Evolutionary conservation across 1,140 invertebrate genomes (phyloP).

Genomic region (Eubasilissa regina): DNA sequence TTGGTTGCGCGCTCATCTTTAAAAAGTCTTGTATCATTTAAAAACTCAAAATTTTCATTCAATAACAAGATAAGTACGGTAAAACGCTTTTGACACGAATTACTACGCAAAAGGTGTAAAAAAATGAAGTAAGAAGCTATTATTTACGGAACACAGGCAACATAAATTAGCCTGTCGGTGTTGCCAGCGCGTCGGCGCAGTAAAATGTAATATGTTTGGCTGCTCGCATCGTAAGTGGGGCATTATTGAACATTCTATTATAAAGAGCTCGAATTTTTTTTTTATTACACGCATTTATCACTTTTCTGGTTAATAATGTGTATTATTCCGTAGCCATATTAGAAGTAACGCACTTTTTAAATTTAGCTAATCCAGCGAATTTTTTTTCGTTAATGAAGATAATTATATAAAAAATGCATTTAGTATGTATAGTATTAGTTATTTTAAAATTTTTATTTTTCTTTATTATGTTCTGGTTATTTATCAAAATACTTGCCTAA

Average conservation of each 20-base stretch:
- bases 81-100: conserved; percentile 1
- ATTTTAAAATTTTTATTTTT: not conserved
- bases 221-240: not conserved
- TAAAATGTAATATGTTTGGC: not conserved
- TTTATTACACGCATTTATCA: not conserved
- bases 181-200: not conserved
- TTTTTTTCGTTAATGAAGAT: not conserved
- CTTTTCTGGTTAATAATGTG: not conserved
- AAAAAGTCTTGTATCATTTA: conserved; percentile 31
- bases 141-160: not conserved
- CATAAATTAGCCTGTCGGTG: not conserved
- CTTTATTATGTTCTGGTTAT: too few relatives aligned
- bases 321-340: not conserved
- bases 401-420: too few relatives aligned
- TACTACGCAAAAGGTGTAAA: not conserved
- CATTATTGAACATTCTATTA: not conserved
- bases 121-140: not conserved
- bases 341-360: too few relatives aligned
- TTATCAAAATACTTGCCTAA: too few relatives aligned
- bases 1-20: conserved; percentile 68
- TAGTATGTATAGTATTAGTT: not conserved
- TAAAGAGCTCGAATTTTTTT: not conserved
- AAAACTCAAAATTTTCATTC: not conserved
- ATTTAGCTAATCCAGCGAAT: not conserved
- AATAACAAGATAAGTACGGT: not conserved